phyloP scores from a whole-genome alignment of 2,113 vertebrate genomes.

The Catharus bicknelli region DNA sequence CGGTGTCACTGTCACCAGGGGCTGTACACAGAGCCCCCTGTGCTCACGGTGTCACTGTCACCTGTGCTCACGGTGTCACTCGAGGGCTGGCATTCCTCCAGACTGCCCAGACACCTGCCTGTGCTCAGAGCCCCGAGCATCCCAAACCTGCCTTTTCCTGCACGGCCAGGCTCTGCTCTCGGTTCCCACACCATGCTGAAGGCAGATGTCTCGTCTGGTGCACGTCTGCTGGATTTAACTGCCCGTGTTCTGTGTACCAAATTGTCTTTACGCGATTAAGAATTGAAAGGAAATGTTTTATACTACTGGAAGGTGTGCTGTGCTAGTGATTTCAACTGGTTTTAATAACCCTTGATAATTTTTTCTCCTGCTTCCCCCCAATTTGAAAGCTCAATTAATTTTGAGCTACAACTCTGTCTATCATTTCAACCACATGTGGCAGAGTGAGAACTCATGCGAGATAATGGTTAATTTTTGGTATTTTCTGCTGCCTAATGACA shows the following conservation, averaged over 20 bases:
- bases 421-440: constrained; percentile 54
- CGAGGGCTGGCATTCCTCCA: fast-evolving
- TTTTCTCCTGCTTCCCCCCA: not conserved
- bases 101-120: fast-evolving
- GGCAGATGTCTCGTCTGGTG: not conserved
- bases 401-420: constrained; percentile 14
- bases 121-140: not conserved
- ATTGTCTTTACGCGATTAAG: not conserved
- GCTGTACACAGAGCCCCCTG: too few species aligned
- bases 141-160: fast-evolving
- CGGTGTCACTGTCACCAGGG: too few species aligned
- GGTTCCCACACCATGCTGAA: not conserved
- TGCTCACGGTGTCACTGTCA: too few species aligned
- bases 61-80: too few species aligned
- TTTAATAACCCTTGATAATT: constrained; percentile 9
- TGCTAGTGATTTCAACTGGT: not conserved
- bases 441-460: constrained; percentile 20
- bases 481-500: constrained; percentile 59
- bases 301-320: not conserved
- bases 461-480: constrained; percentile 53
- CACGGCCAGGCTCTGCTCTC: fast-evolving
- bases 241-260: not conserved
- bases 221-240: not conserved
- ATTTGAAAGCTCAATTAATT: constrained; percentile 53
- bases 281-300: not conserved